Conservation (phyloP, 2,113 vertebrate genomes). For the Oreochromis spilurus region DNA sequence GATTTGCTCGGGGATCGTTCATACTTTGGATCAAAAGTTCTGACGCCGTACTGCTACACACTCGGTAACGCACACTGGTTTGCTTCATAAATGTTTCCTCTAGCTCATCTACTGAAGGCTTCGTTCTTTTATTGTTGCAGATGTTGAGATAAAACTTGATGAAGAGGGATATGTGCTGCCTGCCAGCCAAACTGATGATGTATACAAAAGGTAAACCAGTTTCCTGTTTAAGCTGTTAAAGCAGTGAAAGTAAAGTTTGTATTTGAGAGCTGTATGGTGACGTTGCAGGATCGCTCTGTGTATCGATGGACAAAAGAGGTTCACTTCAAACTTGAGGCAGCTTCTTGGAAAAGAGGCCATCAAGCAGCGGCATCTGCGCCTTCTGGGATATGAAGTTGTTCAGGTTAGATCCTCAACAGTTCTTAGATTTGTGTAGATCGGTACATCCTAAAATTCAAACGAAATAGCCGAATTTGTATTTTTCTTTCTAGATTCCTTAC, state of each 20-base stretch:
- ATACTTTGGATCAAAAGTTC: constrained; percentile 83
- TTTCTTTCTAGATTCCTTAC: constrained; percentile 79
- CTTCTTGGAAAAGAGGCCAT: constrained; percentile 85
- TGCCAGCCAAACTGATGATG: constrained; percentile 69
- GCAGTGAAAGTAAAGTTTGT: background rate
- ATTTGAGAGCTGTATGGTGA: background rate
- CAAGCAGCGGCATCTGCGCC: constrained; percentile 85
- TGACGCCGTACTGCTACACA: constrained; percentile 84
- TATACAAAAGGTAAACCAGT: constrained; percentile 75
- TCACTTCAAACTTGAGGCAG: constrained; percentile 73
- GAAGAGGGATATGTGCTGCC: constrained; percentile 85
- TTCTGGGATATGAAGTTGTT: constrained; percentile 87
- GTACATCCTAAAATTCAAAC: background rate
- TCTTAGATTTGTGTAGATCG: background rate
- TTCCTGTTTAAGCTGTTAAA: background rate
- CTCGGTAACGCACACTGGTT: constrained; percentile 69
- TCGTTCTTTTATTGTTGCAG: constrained; percentile 51
- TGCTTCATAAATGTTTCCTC: background rate
- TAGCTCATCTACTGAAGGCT: rapidly evolving
- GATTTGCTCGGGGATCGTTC: constrained; percentile 78
- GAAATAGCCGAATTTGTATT: background rate
- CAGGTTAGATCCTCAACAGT: constrained; percentile 71
- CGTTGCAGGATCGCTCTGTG: constrained; percentile 82
- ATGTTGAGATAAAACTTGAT: constrained; percentile 91
- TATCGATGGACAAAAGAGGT: constrained; percentile 83